Evolutionary conservation across 2,113 vertebrate species (phyloP), one percentile per base, ranked within the genome.

Genomic region (Excalfactoria chinensis): DNA sequence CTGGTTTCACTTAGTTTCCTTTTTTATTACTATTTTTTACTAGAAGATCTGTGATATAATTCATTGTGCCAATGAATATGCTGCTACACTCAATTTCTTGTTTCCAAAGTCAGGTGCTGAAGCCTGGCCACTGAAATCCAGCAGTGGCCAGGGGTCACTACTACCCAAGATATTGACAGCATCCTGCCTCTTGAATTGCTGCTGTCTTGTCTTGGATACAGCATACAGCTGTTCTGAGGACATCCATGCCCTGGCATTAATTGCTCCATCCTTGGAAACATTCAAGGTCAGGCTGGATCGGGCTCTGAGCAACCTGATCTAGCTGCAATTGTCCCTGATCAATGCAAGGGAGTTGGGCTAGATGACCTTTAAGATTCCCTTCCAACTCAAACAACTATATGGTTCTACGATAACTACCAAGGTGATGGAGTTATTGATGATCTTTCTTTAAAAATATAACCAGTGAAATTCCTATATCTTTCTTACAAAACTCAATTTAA

Each of bases 11-110:
- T 94, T 88, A 71, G 17, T 71, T 88, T 62, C 21, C 9, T 4
- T 35, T 59, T 55, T 46, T 58, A 58, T 58, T 58, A 58, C 32
- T 58, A 58, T 58, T 55, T 46, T 49, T 46, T 78, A 25, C 35
- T 70, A 80, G 70, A 62, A 85, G 75, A 89, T 71, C 70, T 72
- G 71, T 76, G 59, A 62, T 82, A 68, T 35, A 95, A 93, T 83
- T 86, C 6, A 7, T 56, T 68, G 63, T 49, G 25, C 32, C 87
- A 78, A 87, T 35, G 67, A 87, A 40, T 22, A 6, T 82, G 20
- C n/a, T 85, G 40, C 28, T 69, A 22, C 2, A 3, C 22, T 49
- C 7, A 7, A 7, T 64, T 81, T 62, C 43, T 64, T 34, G 51
- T 75, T 60, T 35, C 34, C 13, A 0, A 1, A 48, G 18, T 1